A percentile compares a stretch with the other conserved stretches of the same genome.
These are phyloP conservation scores for Polydesmus complanatus DNA, from an alignment of 2,888 invertebrate genomes.

Conservation along the genomic window DNA sequence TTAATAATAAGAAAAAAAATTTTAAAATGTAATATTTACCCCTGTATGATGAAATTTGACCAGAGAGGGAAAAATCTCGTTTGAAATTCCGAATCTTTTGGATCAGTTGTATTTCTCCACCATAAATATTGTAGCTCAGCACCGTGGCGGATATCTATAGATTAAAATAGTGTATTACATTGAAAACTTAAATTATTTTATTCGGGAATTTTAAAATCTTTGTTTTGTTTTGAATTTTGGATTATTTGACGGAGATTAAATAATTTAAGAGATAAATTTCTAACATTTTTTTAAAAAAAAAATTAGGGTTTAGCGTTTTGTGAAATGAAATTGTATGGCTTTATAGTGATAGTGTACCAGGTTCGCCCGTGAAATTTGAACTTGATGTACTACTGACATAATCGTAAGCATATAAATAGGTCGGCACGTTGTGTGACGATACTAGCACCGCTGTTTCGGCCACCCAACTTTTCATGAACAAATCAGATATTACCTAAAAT, in stretches of 20 bases:
- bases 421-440: background rate
- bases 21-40: background rate
- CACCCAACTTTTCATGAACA: conserved; percentile 5
- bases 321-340: too few relatives aligned
- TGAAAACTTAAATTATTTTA: background rate
- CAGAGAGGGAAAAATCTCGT: background rate
- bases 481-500: conserved; percentile 2
- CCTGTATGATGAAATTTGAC: conserved; percentile 1
- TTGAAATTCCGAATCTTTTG: background rate
- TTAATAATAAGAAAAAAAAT: too few relatives aligned
- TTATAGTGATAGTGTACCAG: conserved; percentile 1
- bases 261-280: too few relatives aligned
- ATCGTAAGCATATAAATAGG: background rate
- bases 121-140: conserved; percentile 8
- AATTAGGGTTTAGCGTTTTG: too few relatives aligned
- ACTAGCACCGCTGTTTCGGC: background rate
- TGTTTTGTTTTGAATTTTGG: too few relatives aligned
- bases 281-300: too few relatives aligned
- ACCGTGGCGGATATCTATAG: conserved; percentile 1
- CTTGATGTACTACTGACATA: background rate
- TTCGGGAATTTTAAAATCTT: background rate
- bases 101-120: background rate
- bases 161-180: too few relatives aligned
- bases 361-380: conserved; percentile 4
- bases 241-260: too few relatives aligned